Base-by-base conservation (phyloP, 2,888 invertebrate genomes). In the Eupithecia pulchellata region DNA sequence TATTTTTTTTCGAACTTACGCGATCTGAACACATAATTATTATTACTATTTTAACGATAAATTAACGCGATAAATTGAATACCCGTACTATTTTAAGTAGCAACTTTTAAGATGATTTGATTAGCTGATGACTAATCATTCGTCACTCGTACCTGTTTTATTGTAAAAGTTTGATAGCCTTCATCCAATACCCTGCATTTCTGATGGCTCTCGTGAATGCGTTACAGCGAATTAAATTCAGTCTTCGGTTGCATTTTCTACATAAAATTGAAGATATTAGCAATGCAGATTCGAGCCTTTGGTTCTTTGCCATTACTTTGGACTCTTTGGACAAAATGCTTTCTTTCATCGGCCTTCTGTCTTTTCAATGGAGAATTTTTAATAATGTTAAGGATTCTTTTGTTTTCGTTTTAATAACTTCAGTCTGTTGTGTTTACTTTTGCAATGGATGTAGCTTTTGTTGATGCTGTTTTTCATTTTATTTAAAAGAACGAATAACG, bases 221-320 rank as follows among this genome's bases (percentile, higher is more conserved):
- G 82, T 84, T 86, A 84, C 82, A 81, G 82, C 74, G 79, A 83
- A 88, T 88, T 85, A 84, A 87, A 87, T 86, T 85, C 86, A 83
- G 84, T 82, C 83, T 79, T 82, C 82, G 82, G 87, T 85, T 90
- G 91, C 87, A 89, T 83, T 87, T 87, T 89, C 86, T 87, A 90
- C 87, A 88, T 89, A 88, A 91, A 90, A 90, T 89, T 86, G 86
- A 83, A 83, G 84, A 83, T 85, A 91, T 92, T 91, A 88, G 91
- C 90, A 91, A 88, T 89, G 89, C 88, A 89, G 86, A 92, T 91
- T 79, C 76, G 77, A 73, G 74, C 61, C 80, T 81, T 82, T 81
- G 83, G 78, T 78, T 80, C 80, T 77, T 78, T 77, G 82, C 80
- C 80, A 85, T 87, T 86, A 88, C 87, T 88, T 89, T 86, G 85